Evolutionary conservation across 2,113 vertebrate species (phyloP).

Genomic region (Malurus cyaneus): DNA sequence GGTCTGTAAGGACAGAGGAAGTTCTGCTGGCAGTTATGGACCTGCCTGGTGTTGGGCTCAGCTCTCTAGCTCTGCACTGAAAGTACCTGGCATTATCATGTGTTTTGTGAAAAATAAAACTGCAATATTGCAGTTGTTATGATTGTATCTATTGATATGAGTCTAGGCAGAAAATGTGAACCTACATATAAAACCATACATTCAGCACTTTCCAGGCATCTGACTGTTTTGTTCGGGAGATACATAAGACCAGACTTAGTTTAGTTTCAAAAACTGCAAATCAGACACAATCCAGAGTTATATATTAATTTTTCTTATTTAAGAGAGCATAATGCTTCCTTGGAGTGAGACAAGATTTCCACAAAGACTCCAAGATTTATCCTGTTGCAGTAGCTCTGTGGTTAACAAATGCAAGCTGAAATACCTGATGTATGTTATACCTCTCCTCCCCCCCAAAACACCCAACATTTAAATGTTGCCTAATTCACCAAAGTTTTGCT

Average conservation of each 20-base stretch:
- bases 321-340: not conserved
- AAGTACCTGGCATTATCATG: not conserved
- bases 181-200: not conserved
- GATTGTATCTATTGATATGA: not conserved
- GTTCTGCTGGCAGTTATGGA: not conserved
- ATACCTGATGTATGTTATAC: not conserved
- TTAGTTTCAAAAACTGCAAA: not conserved
- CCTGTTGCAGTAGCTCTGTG: not conserved
- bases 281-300: not conserved
- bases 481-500: conserved; percentile 16
- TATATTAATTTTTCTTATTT: not conserved
- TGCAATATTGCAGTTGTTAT: not conserved
- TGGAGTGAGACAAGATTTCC: not conserved
- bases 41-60: not conserved
- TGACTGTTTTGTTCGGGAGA: not conserved
- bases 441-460: not conserved
- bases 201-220: not conserved
- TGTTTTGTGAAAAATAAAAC: not conserved
- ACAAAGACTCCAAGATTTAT: not conserved
- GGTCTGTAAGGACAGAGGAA: not conserved
- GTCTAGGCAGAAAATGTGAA: not conserved
- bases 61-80: not conserved
- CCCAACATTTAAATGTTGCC: not conserved
- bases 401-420: not conserved
- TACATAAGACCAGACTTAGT: not conserved